phyloP scores from a whole-genome alignment of 2,888 invertebrate genomes.

The Tethea ocularis region DNA sequence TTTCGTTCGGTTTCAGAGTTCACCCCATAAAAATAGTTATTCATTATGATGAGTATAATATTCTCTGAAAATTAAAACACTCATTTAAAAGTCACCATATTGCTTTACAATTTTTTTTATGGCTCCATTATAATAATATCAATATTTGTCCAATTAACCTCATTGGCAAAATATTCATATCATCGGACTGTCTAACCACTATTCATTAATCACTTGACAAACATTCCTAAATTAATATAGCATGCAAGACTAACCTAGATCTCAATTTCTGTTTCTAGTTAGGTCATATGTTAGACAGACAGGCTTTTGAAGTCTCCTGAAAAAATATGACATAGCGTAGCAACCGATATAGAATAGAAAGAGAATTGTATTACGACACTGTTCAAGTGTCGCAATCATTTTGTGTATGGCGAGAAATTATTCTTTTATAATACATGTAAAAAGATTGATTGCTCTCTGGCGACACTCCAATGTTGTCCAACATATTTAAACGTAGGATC shows the following conservation, averaged over 20 bases:
- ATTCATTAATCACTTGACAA: background rate
- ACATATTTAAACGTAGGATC: slow-evolving; percentile 13
- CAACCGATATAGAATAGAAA: background rate
- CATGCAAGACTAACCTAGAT: background rate
- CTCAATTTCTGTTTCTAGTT: background rate
- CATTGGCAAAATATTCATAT: background rate
- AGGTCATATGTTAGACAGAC: background rate
- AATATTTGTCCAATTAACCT: background rate
- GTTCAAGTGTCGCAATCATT: background rate
- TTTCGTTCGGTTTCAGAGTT: no score
- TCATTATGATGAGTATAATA: no score
- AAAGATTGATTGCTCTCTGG: slow-evolving; percentile 42
- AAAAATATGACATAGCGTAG: background rate
- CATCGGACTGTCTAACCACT: background rate
- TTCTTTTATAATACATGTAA: background rate
- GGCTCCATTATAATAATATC: background rate
- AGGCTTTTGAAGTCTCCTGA: background rate
- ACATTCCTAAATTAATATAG: background rate
- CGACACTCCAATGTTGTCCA: slow-evolving; percentile 40
- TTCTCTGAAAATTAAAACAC: no score
- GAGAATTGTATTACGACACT: background rate
- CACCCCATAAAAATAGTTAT: no score
- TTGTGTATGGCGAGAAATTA: background rate
- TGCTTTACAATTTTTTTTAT: no score
- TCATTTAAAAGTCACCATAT: no score